Evolutionary conservation across 2,888 invertebrate genomes (phyloP), one percentile per base, ranked within the genome.

Genomic region (Blastobasis lacticolella): DNA sequence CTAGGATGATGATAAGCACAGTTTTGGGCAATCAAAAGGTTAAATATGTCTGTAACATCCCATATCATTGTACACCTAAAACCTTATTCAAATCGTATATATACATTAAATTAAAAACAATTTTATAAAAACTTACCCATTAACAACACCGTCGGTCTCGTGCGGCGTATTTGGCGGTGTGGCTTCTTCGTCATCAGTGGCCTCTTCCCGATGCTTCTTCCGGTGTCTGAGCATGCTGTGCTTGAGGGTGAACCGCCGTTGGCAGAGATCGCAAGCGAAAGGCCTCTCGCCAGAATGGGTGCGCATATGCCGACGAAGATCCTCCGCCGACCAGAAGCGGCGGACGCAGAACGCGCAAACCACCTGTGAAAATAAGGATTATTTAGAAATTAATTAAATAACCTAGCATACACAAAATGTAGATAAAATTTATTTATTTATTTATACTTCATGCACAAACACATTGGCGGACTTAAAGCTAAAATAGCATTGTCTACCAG

Each of bases 301-400:
- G 23, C 97, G 89, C 96, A 97, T 97, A 79, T 98, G 98, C 0
- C 97, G 92, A 0, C 97, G 90, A 5, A 97, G 87, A 77, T 98
- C 97, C 75, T 97, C 97, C 0, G 97, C 95, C 0, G 97, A 97
- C 97, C 97, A 97, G 85, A 97, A 97, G 47, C 97, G 92, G 56
- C 97, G 94, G 73, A 97, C 91, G 77, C 97, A 98, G 71, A 97
- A 96, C 0, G 97, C 96, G 75, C 97, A 96, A 52, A 95, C 94
- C 5, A 94, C 92, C 92, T 92, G 71, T 0, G 63, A 59, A 54
- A 59, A 48, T 56, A 54, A 57, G 50, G 9, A 8, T 7, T 46
- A 5, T 8, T 46, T 37, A n/a, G n/a, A n/a, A n/a, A n/a, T n/a
- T n/a, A n/a, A n/a, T n/a, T n/a, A n/a, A n/a, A n/a, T n/a, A n/a